Percentiles rank a stretch among this genome's conserved stretches.
These are phyloP conservation scores for Netelia inedita DNA, from an alignment of 2,888 invertebrate species.

Conservation along the genomic window DNA sequence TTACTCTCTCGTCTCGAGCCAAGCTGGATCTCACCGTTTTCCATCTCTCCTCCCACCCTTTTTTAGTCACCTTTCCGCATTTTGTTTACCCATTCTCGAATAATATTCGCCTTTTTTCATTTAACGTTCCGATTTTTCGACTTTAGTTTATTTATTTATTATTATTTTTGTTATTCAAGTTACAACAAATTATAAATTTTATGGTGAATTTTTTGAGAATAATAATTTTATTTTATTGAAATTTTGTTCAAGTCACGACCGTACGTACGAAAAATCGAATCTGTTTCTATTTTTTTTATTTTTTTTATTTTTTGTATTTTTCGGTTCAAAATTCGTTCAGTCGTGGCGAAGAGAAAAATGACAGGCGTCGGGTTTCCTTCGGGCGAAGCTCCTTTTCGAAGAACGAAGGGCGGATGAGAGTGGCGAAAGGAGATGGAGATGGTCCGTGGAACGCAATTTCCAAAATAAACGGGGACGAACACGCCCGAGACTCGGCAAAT, in stretches of 20 bases:
- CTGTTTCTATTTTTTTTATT: slow-evolving; percentile 39
- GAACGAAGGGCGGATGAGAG: slow-evolving; percentile 36
- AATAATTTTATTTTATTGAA: background rate
- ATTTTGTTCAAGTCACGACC: too few species aligned
- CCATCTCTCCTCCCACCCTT: slow-evolving; percentile 39
- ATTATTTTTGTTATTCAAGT: slow-evolving; percentile 30
- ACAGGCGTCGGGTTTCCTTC: slow-evolving; percentile 42
- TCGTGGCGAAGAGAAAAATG: slow-evolving; percentile 9
- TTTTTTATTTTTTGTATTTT: slow-evolving; percentile 37
- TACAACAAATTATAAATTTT: too few species aligned
- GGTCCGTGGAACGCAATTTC: slow-evolving; percentile 79
- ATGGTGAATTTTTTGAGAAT: too few species aligned
- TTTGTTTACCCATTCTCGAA: slow-evolving; percentile 36
- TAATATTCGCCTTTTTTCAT: slow-evolving; percentile 39
- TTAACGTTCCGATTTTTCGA: slow-evolving; percentile 43
- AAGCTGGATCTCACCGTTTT: slow-evolving; percentile 53
- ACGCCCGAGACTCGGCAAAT: slow-evolving; percentile 77
- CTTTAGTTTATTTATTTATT: slow-evolving; percentile 41
- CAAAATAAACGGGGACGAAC: slow-evolving; percentile 81
- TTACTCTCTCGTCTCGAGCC: slow-evolving; percentile 68
- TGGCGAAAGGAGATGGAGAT: slow-evolving; percentile 19
- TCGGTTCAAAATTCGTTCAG: slow-evolving; percentile 36
- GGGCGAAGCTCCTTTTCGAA: slow-evolving; percentile 34
- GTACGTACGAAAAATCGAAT: too few species aligned
- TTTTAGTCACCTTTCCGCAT: slow-evolving; percentile 45